Percentiles rank a stretch among this genome's conserved stretches.
Evolutionary conservation across 37 sponge, comb jelly and placozoan species (phyloP).

Genomic region (Crambe crambe): DNA sequence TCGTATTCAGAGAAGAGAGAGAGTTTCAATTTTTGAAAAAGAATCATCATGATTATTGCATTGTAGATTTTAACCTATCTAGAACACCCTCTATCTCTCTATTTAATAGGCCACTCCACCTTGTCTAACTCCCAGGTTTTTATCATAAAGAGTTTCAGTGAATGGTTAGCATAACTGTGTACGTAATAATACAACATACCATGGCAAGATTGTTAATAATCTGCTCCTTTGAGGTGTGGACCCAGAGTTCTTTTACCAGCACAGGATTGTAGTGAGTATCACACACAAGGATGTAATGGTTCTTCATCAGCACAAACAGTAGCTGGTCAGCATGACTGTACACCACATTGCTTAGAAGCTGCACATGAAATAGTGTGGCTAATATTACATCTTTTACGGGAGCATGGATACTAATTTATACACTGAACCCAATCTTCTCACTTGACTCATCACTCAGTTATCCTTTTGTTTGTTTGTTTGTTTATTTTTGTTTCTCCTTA

Average conservation of each 20-base stretch:
- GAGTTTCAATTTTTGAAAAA: not conserved
- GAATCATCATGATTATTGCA: not conserved
- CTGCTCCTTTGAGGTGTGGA: conserved; percentile 21
- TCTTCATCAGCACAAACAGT: conserved; percentile 45
- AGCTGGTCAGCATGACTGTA: conserved; percentile 30
- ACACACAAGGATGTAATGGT: conserved; percentile 48
- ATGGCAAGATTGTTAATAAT: conserved; percentile 36
- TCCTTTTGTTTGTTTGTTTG: no score
- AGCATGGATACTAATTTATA: not conserved
- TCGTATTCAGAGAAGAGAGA: not conserved
- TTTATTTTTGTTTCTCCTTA: no score
- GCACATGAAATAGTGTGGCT: conserved; percentile 1
- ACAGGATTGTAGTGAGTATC: conserved; percentile 60
- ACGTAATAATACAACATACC: no score
- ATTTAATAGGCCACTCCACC: not conserved
- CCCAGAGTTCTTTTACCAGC: conserved; percentile 42
- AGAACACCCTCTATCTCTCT: not conserved
- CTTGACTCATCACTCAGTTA: no score
- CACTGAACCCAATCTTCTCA: no score
- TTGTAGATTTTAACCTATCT: no score
- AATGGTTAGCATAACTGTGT: no score
- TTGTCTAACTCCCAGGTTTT: not conserved
- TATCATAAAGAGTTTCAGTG: no score
- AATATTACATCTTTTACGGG: not conserved
- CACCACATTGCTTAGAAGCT: conserved; percentile 28